phyloP scores from a whole-genome alignment of 2,113 vertebrate species.

The Tricholaema leucomelas region DNA sequence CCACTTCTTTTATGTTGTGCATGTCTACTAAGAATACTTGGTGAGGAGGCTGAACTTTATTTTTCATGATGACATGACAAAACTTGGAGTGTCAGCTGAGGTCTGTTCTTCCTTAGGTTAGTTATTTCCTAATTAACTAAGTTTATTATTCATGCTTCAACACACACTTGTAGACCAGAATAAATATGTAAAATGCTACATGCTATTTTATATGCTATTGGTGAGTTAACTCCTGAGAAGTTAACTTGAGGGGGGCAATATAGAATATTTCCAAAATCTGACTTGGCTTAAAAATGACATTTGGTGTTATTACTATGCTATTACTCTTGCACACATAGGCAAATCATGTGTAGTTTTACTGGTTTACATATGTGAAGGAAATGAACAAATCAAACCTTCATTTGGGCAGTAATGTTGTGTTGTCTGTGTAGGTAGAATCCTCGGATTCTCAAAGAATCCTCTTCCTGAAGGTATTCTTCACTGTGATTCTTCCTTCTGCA shows the following conservation, averaged over 20 bases:
- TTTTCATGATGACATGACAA: not conserved
- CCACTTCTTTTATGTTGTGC: not conserved
- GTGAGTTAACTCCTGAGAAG: not conserved
- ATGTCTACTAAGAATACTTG: not conserved
- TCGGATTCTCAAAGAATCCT: not conserved
- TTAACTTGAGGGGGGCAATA: not conserved
- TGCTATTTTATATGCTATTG: not conserved
- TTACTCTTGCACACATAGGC: not conserved
- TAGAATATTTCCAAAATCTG: not conserved
- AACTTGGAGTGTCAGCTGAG: not conserved
- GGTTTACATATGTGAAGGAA: not conserved
- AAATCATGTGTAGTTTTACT: not conserved
- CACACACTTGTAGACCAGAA: not conserved
- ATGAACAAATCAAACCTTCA: not conserved
- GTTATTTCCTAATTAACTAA: constrained; percentile 24
- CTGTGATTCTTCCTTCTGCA: not conserved
- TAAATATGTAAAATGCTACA: not conserved
- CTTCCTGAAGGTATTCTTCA: not conserved
- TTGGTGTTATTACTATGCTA: not conserved
- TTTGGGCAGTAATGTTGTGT: not conserved
- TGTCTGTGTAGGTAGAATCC: not conserved
- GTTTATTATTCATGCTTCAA: not conserved
- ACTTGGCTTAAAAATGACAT: not conserved
- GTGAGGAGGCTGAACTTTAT: not conserved
- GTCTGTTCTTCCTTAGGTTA: not conserved